Evolutionary conservation across 2,888 invertebrate species (phyloP), one percentile per base, ranked within the genome.

Genomic region (Slavum lentiscoides): DNA sequence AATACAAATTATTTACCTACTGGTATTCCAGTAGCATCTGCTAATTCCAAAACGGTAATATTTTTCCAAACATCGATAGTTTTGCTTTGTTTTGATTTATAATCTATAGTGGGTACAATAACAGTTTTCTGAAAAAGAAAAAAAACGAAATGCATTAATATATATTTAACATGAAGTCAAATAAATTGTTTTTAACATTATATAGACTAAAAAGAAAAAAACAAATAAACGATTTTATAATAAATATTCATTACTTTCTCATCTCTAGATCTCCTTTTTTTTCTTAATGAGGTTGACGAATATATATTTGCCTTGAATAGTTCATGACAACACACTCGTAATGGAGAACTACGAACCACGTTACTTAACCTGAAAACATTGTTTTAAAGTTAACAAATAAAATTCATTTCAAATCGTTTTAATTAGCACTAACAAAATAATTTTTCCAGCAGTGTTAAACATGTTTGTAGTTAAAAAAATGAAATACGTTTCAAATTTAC

Each of bases 21-120:
- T 85, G 91, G 89, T 85, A 90, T 91, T 6, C 89, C 87, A 53
- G 93, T 85, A 0, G 91, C 89, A 70, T 88, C 85, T 0, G 94
- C 92, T 80, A 97, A 86, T 84, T 96, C 92, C 43, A 86, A 85
- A 0, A 95, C 91, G 0, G 94, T 94, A 90, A 96, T 96, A 85
- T 92, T 90, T 68, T 90, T 88, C 94, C 95, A 95, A 83, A 96
- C 88, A 70, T 91, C 90, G 0, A 94, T 87, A 1, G 91, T 88
- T 83, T 86, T 86, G 2, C 85, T 83, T 85, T 77, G 58, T 66
- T 83, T 83, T 17, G 53, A 21, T 69, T 70, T 62, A 37, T 68
- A 53, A 13, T 76, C n/a, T 8, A 82, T 59, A 0, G 64, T 49
- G 9, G 81, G 76, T 49, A 39, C 1, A 21, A 43, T 23, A 39